Evolutionary conservation across 2,888 invertebrate genomes (phyloP).

Genomic region (Platerodrilus igneus): DNA sequence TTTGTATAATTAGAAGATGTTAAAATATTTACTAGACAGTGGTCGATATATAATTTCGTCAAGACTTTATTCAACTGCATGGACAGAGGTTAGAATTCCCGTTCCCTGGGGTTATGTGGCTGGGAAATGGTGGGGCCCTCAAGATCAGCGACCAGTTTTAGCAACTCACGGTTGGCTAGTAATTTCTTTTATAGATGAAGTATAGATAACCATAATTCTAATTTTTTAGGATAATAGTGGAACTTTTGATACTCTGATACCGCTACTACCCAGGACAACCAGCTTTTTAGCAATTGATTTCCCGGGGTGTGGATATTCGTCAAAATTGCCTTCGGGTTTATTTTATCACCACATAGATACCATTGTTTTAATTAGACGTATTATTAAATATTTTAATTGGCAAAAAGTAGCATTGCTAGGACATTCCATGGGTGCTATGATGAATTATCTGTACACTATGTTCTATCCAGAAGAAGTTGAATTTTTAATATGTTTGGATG

Average conservation of each 20-base stretch:
- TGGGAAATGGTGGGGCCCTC: too few relatives aligned
- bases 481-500: constrained; percentile 54
- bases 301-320: constrained; percentile 64
- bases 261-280: constrained; percentile 50
- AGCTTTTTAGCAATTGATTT: constrained; percentile 57
- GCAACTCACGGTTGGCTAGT: constrained; percentile 74
- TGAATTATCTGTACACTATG: constrained; percentile 55
- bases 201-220: not conserved
- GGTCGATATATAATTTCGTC: too few relatives aligned
- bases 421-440: constrained; percentile 63
- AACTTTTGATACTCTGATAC: constrained; percentile 63
- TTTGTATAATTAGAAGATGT: too few relatives aligned
- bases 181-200: constrained; percentile 17
- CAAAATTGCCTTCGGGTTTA: constrained; percentile 46
- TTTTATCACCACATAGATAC: constrained; percentile 39
- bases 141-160: constrained; percentile 59
- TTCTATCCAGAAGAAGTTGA: constrained; percentile 57
- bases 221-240: constrained; percentile 59
- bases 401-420: constrained; percentile 59
- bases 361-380: constrained; percentile 47
- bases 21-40: too few relatives aligned
- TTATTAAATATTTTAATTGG: constrained; percentile 63
- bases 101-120: too few relatives aligned
- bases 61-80: too few relatives aligned
- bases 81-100: too few relatives aligned